Evolutionary conservation across 2,888 invertebrate genomes (phyloP).

Genomic region (Euplexia lucipara): DNA sequence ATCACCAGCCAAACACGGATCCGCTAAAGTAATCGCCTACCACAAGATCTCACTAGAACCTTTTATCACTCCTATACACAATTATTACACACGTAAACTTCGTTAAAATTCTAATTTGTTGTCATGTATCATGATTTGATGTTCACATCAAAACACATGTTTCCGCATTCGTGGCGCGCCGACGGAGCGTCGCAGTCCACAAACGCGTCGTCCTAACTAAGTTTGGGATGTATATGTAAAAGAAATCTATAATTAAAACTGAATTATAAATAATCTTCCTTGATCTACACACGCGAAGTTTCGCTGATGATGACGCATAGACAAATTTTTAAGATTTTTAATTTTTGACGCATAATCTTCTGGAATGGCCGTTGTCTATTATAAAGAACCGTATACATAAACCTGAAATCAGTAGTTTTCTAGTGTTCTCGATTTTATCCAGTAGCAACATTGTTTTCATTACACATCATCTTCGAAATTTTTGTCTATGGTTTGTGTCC

Average conservation of each 20-base stretch:
- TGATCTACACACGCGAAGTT: constrained; percentile 88
- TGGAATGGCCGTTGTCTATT: constrained; percentile 69
- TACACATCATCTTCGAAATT: constrained; percentile 89
- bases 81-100: constrained; percentile 69
- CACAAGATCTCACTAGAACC: constrained; percentile 61
- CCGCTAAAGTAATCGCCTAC: constrained; percentile 54
- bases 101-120: constrained; percentile 84
- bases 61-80: constrained; percentile 53
- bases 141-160: constrained; percentile 90
- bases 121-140: constrained; percentile 84
- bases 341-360: constrained; percentile 84
- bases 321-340: constrained; percentile 74
- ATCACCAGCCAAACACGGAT: constrained; percentile 70
- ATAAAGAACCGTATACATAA: constrained; percentile 46
- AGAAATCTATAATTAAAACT: constrained; percentile 85
- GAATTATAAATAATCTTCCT: constrained; percentile 86
- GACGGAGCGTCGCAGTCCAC: constrained; percentile 74
- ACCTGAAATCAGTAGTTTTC: constrained; percentile 17
- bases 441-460: constrained; percentile 75
- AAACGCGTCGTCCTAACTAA: constrained; percentile 78
- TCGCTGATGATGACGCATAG: constrained; percentile 82
- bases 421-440: constrained; percentile 54
- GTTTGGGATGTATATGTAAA: constrained; percentile 78
- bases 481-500: constrained; percentile 89
- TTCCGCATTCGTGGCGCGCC: constrained; percentile 79